Base-by-base conservation (phyloP, 1,140 invertebrate genomes). In the Marisa cornuarietis region DNA sequence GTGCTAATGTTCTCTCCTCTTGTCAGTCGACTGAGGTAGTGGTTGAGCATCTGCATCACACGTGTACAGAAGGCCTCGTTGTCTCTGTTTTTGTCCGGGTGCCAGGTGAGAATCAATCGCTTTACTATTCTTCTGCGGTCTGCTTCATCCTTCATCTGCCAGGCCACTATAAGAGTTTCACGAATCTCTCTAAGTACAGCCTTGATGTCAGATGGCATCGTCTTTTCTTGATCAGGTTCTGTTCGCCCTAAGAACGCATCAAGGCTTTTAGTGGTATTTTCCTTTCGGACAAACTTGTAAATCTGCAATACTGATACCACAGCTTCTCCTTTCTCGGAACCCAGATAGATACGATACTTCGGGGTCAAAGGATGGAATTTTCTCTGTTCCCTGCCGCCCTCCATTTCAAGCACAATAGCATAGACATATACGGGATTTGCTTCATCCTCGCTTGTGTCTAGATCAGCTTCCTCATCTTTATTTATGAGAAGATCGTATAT, bases 61-160 rank as follows among this genome's bases (percentile, higher is more conserved):
- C 63, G 83, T 8, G 81, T 87, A 31, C 85, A 83, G 52, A 87
- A 79, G 14, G 83, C 71, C 82, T 87, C 83, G 65, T 87, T 81
- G 1, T 81, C 86, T 26, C 68, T 71, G 81, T 90, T 90, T 83
- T 88, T 89, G 75, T 90, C 90, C 74, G 90, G 90, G 83, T 90
- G 89, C 88, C 88, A 90, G 74, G 87, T 84, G n/a, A 87, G 79
- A n/a, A 88, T 65, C 5, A 90, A 61, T 63, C 88, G 78, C 79
- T 89, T 88, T 18, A 88, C 81, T 24, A 88, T 82, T 63, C 83
- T 83, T 66, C 85, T 87, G 65, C 87, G 80, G 51, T 88, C 85
- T 31, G 63, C 62, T 54, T 42, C 31, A 42, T 84, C 83, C 26
- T 79, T 72, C 20, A 84, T 49, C 58, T 81, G 63, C 82, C 84